Percentiles rank a stretch among this genome's conserved stretches.
Evolutionary conservation across 2,888 invertebrate genomes (phyloP).

Genomic region (Taphrorychus bicolor): DNA sequence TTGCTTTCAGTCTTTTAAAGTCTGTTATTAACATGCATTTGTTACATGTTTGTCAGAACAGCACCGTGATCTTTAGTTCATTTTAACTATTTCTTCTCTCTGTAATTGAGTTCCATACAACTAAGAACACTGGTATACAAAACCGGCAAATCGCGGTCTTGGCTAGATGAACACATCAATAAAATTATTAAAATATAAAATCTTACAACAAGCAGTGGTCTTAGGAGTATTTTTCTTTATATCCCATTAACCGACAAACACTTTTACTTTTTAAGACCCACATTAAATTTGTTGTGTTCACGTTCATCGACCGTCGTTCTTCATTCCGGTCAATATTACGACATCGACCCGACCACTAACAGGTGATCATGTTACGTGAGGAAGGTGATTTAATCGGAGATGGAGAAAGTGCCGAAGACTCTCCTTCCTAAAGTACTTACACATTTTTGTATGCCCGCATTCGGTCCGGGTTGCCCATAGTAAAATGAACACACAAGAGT

Average conservation of each 20-base stretch:
- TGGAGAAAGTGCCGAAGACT: constrained; percentile 21
- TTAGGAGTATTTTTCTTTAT: no score
- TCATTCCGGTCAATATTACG: constrained; percentile 19
- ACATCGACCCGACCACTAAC: constrained; percentile 22
- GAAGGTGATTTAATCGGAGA: constrained; percentile 22
- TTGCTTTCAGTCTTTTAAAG: no score
- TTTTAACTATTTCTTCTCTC: no score
- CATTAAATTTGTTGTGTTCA: background rate
- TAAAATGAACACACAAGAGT: constrained; percentile 78
- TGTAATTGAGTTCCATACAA: no score
- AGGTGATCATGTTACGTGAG: constrained; percentile 11
- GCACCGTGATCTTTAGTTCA: no score
- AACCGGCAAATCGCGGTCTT: no score
- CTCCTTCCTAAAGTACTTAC: background rate
- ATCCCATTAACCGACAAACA: background rate
- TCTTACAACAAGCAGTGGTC: no score
- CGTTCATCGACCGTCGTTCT: constrained; percentile 8
- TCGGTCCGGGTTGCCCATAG: constrained; percentile 5
- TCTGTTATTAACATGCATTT: no score
- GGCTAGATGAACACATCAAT: no score
- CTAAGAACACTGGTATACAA: no score
- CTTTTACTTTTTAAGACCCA: background rate
- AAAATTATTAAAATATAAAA: no score
- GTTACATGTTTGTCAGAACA: no score
- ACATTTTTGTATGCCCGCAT: background rate